phyloP scores from a whole-genome alignment of 2,113 vertebrate species.

The Microcebus griseorufus region DNA sequence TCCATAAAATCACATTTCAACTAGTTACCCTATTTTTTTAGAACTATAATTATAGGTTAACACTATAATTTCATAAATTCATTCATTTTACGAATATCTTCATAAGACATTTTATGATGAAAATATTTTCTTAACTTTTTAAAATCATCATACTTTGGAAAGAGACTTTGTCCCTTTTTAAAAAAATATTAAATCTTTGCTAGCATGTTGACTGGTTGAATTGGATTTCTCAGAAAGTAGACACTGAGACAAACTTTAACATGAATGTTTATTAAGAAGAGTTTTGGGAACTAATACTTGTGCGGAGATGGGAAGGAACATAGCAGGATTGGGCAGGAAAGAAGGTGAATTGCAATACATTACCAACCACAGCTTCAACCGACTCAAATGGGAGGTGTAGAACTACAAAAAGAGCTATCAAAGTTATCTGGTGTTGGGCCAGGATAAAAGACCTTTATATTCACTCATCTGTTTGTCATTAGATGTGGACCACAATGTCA shows the following conservation, averaged over 20 bases:
- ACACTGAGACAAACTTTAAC: background rate
- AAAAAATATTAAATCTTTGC: background rate
- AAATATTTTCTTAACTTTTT: slow-evolving; percentile 45
- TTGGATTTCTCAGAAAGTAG: background rate
- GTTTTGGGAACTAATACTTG: background rate
- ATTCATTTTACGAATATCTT: background rate
- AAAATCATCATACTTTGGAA: background rate
- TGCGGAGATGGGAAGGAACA: background rate
- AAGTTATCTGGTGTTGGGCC: background rate
- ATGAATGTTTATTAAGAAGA: background rate
- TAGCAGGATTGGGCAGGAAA: background rate
- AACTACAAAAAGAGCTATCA: background rate
- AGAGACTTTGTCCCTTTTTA: background rate
- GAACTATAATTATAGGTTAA: slow-evolving; percentile 29
- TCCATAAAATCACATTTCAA: background rate
- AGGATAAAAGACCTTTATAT: background rate
- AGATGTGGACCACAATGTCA: background rate
- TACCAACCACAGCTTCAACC: background rate
- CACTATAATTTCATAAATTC: background rate
- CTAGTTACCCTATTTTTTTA: background rate
- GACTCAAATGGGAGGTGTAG: background rate
- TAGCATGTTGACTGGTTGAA: background rate
- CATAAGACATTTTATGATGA: background rate
- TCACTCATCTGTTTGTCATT: background rate
- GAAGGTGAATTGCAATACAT: background rate